Conservation (phyloP, 2,797 vertebrate genomes). For the Tokudaia muenninki region DNA sequence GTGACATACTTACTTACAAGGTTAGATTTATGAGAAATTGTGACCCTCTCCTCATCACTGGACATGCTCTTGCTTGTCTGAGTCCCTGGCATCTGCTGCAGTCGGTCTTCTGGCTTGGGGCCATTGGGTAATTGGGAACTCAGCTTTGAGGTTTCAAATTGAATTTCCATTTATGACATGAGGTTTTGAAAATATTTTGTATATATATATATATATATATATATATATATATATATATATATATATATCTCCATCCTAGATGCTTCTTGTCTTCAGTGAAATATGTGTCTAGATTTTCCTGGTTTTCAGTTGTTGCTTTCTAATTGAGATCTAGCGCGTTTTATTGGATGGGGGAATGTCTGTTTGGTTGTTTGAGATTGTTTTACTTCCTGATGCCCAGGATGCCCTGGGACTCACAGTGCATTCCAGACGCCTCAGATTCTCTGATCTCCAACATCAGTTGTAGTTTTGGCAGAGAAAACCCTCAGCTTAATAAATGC, state of each 20-base stretch:
- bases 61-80: not conserved
- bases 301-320: not conserved
- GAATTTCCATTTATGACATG: not conserved
- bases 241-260: not conserved
- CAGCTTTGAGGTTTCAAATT: not conserved
- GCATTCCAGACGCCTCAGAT: too few relatives aligned
- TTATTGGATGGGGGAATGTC: not conserved
- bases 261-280: not conserved
- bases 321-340: not conserved
- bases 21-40: not conserved
- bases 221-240: not conserved
- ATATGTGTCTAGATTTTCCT: not conserved
- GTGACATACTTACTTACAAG: not conserved
- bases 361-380: not conserved
- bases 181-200: not conserved
- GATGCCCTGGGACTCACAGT: not conserved
- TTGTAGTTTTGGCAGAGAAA: not conserved
- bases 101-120: not conserved
- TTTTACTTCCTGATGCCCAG: not conserved
- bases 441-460: not conserved
- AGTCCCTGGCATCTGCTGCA: not conserved
- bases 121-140: accelerated
- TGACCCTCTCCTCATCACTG: not conserved
- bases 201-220: not conserved
- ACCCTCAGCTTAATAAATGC: not conserved